Evolutionary conservation across 2,113 vertebrate species (phyloP), one percentile per base, ranked within the genome.

Genomic region (Pyrgilauda ruficollis): DNA sequence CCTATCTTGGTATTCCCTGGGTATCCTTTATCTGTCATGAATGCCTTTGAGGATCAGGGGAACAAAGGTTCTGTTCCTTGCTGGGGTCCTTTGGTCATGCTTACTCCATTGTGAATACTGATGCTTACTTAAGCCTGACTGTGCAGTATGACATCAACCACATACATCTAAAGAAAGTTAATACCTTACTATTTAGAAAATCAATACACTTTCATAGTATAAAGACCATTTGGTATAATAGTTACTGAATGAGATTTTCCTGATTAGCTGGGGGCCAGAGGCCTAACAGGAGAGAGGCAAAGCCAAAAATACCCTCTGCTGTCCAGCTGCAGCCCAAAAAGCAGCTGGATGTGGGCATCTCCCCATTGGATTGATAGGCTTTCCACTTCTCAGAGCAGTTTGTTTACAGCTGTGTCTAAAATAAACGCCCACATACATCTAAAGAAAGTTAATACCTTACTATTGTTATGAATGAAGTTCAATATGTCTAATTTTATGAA

Each of bases 371-470:
- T 50, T 16, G 44, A 17, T 56, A 64, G 44, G 7, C 89, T 87
- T 72, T 21, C 78, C 3, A 8, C 87, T 87, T 76, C 69, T 56
- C 66, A 3, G 2, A 87, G 66, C 8, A 7, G 55, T 91, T 91
- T 96, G 81, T 95, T 93, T 90, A 93, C 93, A 91, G 50, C 82
- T 7, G 28, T 4, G 75, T 47, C 91, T 92, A 90, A 96, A 96
- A 96, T 85, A 95, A 97, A 86, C 44, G 37, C n/a, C n/a, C n/a
- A n/a, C n/a, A n/a, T n/a, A n/a, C n/a, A n/a, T n/a, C n/a, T n/a
- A n/a, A n/a, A n/a, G n/a, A n/a, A n/a, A n/a, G n/a, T n/a, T n/a
- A n/a, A n/a, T n/a, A n/a, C n/a, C n/a, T n/a, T n/a, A 27, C 26
- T 27, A 39, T 39, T 39, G 39, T 39, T 39, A 39, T 39, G 26